Percentiles rank a stretch among this genome's conserved stretches.
Conservation (phyloP, 1,140 invertebrate species). For the Drosophila parabipectinata region DNA sequence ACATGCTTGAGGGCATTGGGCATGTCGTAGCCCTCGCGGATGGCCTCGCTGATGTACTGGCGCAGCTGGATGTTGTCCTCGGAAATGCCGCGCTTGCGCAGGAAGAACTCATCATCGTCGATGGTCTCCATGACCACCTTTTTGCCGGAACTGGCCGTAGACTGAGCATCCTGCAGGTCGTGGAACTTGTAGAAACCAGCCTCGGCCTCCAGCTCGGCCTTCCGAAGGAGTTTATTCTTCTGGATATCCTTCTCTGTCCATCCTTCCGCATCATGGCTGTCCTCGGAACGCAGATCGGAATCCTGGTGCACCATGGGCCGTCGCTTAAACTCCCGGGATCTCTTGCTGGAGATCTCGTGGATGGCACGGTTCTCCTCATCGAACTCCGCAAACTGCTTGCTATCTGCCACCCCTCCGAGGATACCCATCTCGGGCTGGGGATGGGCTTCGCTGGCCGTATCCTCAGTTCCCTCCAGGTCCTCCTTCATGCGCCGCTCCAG, state of each 20-base stretch:
- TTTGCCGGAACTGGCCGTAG: conserved; percentile 83
- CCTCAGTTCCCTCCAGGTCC: conserved; percentile 67
- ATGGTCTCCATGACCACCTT: conserved; percentile 91
- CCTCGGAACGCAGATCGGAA: conserved; percentile 83
- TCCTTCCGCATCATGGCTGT: conserved; percentile 70
- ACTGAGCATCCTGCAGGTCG: conserved; percentile 77
- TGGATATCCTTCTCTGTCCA: conserved; percentile 79
- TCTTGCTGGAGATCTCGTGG: conserved; percentile 79
- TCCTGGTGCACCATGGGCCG: conserved; percentile 81
- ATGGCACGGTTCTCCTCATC: conserved; percentile 83
- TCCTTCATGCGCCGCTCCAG: conserved; percentile 80
- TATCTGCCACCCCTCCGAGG: conserved; percentile 66
- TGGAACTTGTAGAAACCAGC: conserved; percentile 74
- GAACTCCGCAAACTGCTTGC: conserved; percentile 81
- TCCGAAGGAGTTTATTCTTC: conserved; percentile 75
- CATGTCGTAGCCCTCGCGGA: conserved; percentile 90
- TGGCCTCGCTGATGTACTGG: conserved; percentile 90
- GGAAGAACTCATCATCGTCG: conserved; percentile 93
- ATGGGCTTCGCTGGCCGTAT: conserved; percentile 70
- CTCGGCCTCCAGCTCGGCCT: conserved; percentile 77
- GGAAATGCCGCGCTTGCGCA: conserved; percentile 91
- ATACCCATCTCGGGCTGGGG: conserved; percentile 68
- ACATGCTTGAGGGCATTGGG: conserved; percentile 88
- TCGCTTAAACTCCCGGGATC: conserved; percentile 76
- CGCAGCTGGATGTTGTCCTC: conserved; percentile 92